phyloP scores from a whole-genome alignment of 2,888 invertebrate species.

The Pandemis heparana region DNA sequence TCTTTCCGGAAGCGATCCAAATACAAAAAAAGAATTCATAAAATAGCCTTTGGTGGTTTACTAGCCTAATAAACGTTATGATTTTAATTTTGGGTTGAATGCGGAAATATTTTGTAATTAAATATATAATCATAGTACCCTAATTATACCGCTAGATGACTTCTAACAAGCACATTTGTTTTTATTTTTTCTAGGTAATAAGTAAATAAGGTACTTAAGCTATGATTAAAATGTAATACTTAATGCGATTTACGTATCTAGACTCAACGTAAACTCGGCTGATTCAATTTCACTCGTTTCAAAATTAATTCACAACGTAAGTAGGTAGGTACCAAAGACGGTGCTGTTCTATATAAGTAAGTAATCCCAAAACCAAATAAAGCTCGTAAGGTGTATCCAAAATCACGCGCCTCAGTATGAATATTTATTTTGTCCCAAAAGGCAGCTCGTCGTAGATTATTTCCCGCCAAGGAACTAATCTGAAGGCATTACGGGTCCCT shows the following conservation, averaged over 20 bases:
- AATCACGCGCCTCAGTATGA: not conserved
- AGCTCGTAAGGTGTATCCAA: not conserved
- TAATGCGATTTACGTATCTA: not conserved
- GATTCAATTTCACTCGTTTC: not conserved
- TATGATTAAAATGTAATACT: not conserved
- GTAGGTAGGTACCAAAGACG: too few species aligned
- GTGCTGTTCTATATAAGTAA: not conserved
- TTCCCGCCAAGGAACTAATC: conserved; percentile 11
- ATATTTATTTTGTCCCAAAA: conserved; percentile 1
- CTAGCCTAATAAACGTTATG: too few species aligned
- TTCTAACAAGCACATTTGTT: too few species aligned
- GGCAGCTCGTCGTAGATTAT: not conserved
- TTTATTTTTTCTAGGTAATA: too few species aligned
- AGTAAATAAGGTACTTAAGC: not conserved
- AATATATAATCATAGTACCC: too few species aligned
- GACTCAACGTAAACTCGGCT: conserved; percentile 1
- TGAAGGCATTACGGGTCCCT: not conserved
- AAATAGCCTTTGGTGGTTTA: too few species aligned
- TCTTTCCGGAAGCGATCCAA: too few species aligned
- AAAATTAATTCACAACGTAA: not conserved
- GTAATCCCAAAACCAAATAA: not conserved
- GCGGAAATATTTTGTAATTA: too few species aligned
- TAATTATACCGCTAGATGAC: too few species aligned
- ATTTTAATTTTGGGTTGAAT: too few species aligned
- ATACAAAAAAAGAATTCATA: too few species aligned